Percentiles rank a stretch among this genome's conserved stretches.
Evolutionary conservation across 2,797 vertebrate genomes (phyloP).

Genomic region (Sparidentex hasta): DNA sequence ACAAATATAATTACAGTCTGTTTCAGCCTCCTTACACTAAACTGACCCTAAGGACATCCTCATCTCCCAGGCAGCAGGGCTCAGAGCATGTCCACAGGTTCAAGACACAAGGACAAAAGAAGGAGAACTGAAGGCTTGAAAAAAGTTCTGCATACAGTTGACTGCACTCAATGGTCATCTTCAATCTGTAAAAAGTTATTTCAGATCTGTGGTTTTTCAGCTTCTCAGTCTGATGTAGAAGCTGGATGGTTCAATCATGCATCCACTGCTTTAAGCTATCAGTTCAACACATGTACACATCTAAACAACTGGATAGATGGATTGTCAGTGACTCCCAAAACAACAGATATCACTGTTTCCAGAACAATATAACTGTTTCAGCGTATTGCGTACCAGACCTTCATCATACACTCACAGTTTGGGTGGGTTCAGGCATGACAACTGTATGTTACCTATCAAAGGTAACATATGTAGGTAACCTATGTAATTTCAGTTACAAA

Average conservation of each 20-base stretch:
- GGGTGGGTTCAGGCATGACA: too few relatives aligned
- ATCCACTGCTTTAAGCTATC: background rate
- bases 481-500: too few relatives aligned
- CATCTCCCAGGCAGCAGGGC: conserved; percentile 36
- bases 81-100: background rate
- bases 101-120: conserved; percentile 22
- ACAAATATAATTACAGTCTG: conserved; percentile 68
- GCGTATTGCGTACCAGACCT: too few relatives aligned
- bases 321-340: too few relatives aligned
- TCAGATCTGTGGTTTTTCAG: background rate
- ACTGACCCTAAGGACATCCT: conserved; percentile 38
- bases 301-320: too few relatives aligned
- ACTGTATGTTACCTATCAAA: too few relatives aligned
- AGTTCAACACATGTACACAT: background rate
- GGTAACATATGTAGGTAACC: too few relatives aligned
- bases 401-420: too few relatives aligned
- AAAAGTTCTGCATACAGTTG: background rate
- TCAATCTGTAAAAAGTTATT: background rate
- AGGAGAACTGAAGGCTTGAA: conserved; percentile 13
- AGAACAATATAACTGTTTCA: too few relatives aligned
- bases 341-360: too few relatives aligned
- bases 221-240: background rate
- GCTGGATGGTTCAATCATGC: background rate
- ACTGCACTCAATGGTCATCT: background rate
- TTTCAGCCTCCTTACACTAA: conserved; percentile 37